These are phyloP conservation scores for Ricordea florida DNA, from an alignment of 92 coral and sea anemone genomes.

Conservation along the genomic window DNA sequence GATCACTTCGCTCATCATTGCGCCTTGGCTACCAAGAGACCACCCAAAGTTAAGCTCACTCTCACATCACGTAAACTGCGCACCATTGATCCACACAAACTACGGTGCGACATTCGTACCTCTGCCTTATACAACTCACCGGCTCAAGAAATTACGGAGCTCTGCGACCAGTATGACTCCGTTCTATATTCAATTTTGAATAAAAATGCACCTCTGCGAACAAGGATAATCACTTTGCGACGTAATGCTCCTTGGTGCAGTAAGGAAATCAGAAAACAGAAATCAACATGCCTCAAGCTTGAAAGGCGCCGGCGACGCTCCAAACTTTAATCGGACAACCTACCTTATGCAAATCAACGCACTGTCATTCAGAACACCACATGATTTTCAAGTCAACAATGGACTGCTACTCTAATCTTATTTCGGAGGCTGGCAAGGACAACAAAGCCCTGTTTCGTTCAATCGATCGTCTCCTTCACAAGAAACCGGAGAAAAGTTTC, in stretches of 20 bases:
- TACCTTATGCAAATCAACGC: background rate
- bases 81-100: background rate
- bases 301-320: conserved; percentile 17
- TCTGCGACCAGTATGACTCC: background rate
- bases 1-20: too few species aligned
- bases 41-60: too few species aligned
- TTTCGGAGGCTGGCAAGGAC: conserved; percentile 7
- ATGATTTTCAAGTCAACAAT: background rate
- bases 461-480: background rate
- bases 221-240: background rate
- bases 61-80: too few species aligned
- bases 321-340: background rate
- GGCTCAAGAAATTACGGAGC: background rate
- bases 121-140: background rate
- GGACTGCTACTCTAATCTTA: conserved; percentile 12
- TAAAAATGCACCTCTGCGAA: background rate
- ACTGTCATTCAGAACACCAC: background rate
- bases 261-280: background rate
- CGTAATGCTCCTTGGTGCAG: background rate
- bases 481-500: background rate
- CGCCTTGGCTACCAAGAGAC: too few species aligned
- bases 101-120: background rate
- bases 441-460: conserved; percentile 7
- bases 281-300: background rate
- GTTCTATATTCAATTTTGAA: background rate